These are phyloP conservation scores for Zosterops pallidus DNA, from an alignment of 2,113 vertebrate species.

Conservation along the genomic window DNA sequence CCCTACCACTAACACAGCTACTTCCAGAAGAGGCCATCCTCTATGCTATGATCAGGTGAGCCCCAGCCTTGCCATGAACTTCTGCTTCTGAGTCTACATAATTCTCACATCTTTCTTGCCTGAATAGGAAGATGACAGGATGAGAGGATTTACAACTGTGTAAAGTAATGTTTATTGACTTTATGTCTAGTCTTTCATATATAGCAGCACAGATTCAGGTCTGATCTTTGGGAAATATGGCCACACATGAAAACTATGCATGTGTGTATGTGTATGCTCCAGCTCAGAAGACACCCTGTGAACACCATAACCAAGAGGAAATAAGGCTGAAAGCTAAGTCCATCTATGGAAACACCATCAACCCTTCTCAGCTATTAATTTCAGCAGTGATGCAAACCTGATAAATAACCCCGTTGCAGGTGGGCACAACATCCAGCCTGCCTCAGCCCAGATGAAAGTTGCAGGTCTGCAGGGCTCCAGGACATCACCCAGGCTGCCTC, in stretches of 20 bases:
- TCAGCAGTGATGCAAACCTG: background rate
- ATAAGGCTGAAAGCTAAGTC: background rate
- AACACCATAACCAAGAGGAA: background rate
- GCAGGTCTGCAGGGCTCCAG: background rate
- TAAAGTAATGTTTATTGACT: background rate
- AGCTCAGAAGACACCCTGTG: background rate
- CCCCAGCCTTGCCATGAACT: background rate
- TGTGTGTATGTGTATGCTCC: background rate
- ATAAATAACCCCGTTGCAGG: accelerated
- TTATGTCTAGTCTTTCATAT: background rate
- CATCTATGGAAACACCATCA: background rate
- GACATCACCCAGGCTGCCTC: background rate
- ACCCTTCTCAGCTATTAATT: background rate
- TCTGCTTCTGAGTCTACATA: background rate
- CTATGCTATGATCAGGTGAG: background rate
- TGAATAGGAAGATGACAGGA: background rate
- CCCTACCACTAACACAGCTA: background rate
- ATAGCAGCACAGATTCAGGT: background rate
- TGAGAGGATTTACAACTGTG: background rate
- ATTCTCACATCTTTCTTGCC: background rate
- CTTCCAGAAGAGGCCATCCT: background rate
- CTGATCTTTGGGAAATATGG: background rate
- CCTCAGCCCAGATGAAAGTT: background rate
- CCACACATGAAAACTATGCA: background rate
- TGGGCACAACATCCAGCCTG: background rate